These are phyloP conservation scores for Lanius collurio DNA, from an alignment of 2,113 vertebrate species.

Conservation along the genomic window DNA sequence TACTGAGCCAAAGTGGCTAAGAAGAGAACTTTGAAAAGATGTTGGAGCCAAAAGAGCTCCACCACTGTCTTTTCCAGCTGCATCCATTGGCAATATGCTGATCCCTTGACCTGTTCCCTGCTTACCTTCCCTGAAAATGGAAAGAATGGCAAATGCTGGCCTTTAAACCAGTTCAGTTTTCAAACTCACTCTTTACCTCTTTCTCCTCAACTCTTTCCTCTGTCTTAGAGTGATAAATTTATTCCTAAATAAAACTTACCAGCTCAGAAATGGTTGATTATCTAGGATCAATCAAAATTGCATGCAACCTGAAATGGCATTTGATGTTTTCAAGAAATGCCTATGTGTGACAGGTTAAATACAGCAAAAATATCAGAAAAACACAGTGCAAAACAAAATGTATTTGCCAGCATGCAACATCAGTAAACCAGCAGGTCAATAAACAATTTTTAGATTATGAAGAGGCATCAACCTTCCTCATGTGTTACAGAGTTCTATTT, in stretches of 20 bases:
- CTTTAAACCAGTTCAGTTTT: not conserved
- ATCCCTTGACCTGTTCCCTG: not conserved
- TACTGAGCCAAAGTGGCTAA: not conserved
- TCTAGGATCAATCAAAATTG: not conserved
- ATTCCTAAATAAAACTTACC: not conserved
- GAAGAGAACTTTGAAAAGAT: not conserved
- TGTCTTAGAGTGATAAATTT: not conserved
- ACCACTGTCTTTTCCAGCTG: not conserved
- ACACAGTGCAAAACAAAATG: not conserved
- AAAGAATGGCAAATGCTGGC: not conserved
- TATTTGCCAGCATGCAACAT: not conserved
- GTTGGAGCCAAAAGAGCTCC: not conserved
- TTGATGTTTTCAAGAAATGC: not conserved
- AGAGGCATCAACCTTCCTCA: not conserved
- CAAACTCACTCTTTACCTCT: not conserved
- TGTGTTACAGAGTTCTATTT: not conserved
- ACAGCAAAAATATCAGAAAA: not conserved
- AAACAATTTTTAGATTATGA: not conserved
- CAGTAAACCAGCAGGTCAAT: not conserved
- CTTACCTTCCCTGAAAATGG: not conserved
- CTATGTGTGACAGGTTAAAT: not conserved
- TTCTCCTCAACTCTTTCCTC: not conserved
- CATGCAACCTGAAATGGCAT: not conserved
- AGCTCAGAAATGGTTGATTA: not conserved
- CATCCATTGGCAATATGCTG: not conserved